Evolutionary conservation across 2,888 invertebrate species (phyloP), one percentile per base, ranked within the genome.

Genomic region (Ophion ventricosus): DNA sequence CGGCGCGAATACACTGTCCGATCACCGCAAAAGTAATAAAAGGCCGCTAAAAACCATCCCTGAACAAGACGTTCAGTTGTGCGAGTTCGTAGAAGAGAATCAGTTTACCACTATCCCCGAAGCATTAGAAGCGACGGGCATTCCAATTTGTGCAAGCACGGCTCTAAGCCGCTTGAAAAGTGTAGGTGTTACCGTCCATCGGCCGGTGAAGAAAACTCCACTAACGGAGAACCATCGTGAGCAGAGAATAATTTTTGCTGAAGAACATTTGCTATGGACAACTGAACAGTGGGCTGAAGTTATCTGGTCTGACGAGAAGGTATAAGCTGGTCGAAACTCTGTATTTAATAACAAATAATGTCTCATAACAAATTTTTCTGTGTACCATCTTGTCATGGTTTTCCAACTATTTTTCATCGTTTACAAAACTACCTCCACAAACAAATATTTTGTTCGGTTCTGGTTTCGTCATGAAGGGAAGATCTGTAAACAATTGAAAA

Each of bases 301-400:
- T 35, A 61, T 73, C 23, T 73, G 59, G 59, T 73, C 73, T n/a
- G 73, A 73, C 59, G 73, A 43, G 14, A 73, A 49, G 43, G 73
- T 73, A 73, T 59, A 2, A 63, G 63, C 2, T 63, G 2, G 2
- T 43, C 8, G 35, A 35, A 35, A 35, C 35, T 35, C 8, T 8
- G 8, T 35, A 35, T 35, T 8, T 0, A 4, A 54, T 54, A 54
- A n/a, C n/a, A 35, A 35, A 35, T 35, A 54, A 17, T 54, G 54
- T 54, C 10, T 54, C 4, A 14, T 10, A 35, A 35, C 35, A 54
- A 17, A 54, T n/a, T 54, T 54, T 54, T 54, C 10, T 10, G n/a
- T 10, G 3, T 54, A 54, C 54, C 54, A n/a, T 54, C n/a, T 54
- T 54, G 2, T 10, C 54, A 54, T 35, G 8, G 35, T 35, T 35